Percentiles rank a stretch among this genome's conserved stretches.
Conservation (phyloP, 2,797 vertebrate species). For the Siniperca undulata region DNA sequence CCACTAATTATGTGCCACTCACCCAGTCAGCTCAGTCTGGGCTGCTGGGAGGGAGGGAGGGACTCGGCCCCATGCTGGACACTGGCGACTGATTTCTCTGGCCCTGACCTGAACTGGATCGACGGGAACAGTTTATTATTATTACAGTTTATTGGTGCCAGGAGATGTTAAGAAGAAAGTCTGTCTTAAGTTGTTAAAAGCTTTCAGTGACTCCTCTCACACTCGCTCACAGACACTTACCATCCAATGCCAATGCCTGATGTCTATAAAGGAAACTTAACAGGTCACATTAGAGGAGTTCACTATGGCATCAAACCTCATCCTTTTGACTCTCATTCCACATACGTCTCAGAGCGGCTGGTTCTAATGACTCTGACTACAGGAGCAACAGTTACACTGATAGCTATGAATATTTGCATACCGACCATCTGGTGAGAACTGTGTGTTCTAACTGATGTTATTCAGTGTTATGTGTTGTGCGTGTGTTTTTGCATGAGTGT, state of each 20-base stretch:
- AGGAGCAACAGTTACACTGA: slow-evolving; percentile 55
- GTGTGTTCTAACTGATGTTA: slow-evolving; percentile 46
- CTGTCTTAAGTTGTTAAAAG: slow-evolving; percentile 10
- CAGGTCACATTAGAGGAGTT: not conserved
- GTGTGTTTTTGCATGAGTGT: slow-evolving; percentile 47
- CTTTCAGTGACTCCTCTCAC: not conserved
- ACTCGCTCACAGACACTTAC: not conserved
- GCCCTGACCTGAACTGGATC: not conserved
- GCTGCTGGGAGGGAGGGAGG: not conserved
- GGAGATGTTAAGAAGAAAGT: not conserved
- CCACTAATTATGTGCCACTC: slow-evolving; percentile 26
- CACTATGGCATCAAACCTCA: slow-evolving; percentile 28
- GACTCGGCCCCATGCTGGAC: not conserved
- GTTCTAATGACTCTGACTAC: slow-evolving; percentile 40
- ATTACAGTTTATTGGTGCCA: slow-evolving; percentile 7
- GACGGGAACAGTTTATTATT: not conserved
- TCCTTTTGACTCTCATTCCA: slow-evolving; percentile 22
- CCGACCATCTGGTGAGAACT: slow-evolving; percentile 50
- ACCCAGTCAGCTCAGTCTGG: not conserved
- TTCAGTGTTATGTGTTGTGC: slow-evolving; percentile 5
- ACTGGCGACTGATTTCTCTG: not conserved
- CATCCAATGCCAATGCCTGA: not conserved
- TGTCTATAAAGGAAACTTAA: not conserved
- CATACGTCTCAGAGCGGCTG: slow-evolving; percentile 23
- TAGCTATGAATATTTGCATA: slow-evolving; percentile 68